Conservation (phyloP, 35 echinoderm and acorn worm species). For the Hemicentrotus pulcherrimus region DNA sequence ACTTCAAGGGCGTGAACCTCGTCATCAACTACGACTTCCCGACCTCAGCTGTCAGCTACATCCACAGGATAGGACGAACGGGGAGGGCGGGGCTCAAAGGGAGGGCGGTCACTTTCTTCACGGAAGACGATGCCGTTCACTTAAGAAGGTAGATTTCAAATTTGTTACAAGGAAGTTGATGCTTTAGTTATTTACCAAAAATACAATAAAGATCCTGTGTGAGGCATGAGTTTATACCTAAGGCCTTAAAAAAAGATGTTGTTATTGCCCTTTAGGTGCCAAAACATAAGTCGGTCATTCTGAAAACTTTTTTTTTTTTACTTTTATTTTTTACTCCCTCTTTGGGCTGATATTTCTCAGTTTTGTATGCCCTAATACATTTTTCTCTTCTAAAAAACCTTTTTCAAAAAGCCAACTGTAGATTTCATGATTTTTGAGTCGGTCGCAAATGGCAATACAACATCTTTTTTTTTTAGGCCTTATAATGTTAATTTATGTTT, state of each 20-base stretch:
- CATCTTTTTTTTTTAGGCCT: too few species aligned
- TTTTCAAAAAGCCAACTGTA: too few species aligned
- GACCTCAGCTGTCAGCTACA: constrained; percentile 94
- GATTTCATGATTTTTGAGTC: too few species aligned
- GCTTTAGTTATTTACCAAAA: not conserved
- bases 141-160: constrained; percentile 64
- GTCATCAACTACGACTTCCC: constrained; percentile 99
- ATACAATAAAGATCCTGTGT: not conserved
- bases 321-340: too few species aligned
- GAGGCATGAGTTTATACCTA: not conserved
- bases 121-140: constrained; percentile 82
- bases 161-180: not conserved
- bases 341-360: too few species aligned
- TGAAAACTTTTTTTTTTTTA: too few species aligned
- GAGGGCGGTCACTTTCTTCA: constrained; percentile 89
- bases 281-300: too few species aligned
- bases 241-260: too few species aligned
- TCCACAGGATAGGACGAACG: constrained; percentile 91
- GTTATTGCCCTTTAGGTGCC: too few species aligned
- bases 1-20: constrained; percentile 96
- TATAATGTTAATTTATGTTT: not conserved
- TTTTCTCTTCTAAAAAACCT: too few species aligned
- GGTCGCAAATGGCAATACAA: too few species aligned
- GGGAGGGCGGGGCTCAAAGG: constrained; percentile 83
- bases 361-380: too few species aligned